Evolutionary conservation across 2,113 vertebrate genomes (phyloP).

Genomic region (Odontesthes bonariensis): DNA sequence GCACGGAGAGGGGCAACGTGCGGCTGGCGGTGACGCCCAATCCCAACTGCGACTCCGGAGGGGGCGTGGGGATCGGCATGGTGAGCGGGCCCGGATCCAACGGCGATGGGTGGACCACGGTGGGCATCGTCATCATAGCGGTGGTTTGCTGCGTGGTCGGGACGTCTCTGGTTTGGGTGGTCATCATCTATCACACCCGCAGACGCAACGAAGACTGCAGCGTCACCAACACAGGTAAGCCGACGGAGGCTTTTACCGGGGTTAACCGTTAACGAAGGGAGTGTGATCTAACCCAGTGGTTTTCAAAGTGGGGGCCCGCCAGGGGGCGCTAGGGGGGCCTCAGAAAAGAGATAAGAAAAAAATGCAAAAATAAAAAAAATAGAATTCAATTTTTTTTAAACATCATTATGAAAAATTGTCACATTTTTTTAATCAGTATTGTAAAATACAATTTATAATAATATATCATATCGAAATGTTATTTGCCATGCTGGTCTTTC

Average conservation of each 20-base stretch:
- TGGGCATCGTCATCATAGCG: conserved; percentile 96
- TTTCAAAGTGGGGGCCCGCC: too few species aligned
- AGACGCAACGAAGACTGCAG: conserved; percentile 94
- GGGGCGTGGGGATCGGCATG: conserved; percentile 59
- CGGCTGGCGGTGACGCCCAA: conserved; percentile 89
- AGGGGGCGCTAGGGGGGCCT: too few species aligned
- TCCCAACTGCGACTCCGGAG: conserved; percentile 92
- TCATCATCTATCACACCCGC: conserved; percentile 98
- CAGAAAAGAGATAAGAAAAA: too few species aligned
- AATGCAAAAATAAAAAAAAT: too few species aligned
- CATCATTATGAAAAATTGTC: too few species aligned
- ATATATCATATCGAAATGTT: too few species aligned
- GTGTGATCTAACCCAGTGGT: background rate
- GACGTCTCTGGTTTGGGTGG: conserved; percentile 97
- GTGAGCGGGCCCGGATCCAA: conserved; percentile 75
- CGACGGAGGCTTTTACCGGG: too few species aligned
- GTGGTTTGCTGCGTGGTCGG: conserved; percentile 99
- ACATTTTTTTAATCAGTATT: too few species aligned
- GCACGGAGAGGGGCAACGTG: conserved; percentile 92
- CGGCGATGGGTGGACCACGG: conserved; percentile 94
- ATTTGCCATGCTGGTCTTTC: too few species aligned
- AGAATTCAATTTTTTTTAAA: too few species aligned
- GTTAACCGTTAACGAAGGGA: background rate
- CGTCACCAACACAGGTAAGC: conserved; percentile 95
- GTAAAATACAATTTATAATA: too few species aligned